These are phyloP conservation scores for Paramacrobiotus metropolitanus DNA, from an alignment of 1,140 invertebrate species.

Conservation along the genomic window DNA sequence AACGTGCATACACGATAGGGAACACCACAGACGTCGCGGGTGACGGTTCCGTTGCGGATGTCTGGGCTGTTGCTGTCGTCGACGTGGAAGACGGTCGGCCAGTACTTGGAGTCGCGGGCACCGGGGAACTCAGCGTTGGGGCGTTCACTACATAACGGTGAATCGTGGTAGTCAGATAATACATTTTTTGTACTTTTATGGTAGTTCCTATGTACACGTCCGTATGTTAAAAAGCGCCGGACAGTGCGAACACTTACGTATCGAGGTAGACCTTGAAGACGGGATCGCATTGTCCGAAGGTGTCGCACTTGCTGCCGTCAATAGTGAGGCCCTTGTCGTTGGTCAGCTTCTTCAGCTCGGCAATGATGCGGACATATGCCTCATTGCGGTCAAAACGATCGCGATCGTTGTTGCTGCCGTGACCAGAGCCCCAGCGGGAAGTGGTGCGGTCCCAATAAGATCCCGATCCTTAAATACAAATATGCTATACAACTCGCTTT, in stretches of 20 bases:
- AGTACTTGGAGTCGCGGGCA: background rate
- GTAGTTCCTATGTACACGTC: background rate
- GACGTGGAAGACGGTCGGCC: background rate
- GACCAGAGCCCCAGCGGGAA: background rate
- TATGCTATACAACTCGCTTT: background rate
- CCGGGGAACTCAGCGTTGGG: slow-evolving; percentile 5
- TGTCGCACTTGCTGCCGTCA: background rate
- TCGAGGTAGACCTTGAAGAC: background rate
- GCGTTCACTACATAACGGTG: background rate
- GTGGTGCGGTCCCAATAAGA: background rate
- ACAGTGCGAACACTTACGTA: background rate
- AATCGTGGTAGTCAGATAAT: background rate
- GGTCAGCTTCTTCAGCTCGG: slow-evolving; percentile 2
- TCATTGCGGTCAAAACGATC: background rate
- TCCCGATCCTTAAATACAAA: too few relatives aligned
- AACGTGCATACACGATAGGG: background rate
- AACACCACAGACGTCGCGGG: slow-evolving; percentile 1
- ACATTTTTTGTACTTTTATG: background rate
- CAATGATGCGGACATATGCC: background rate
- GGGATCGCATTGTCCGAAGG: background rate
- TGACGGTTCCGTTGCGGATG: background rate
- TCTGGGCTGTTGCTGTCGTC: slow-evolving; percentile 2
- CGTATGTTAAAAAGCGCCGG: too few relatives aligned
- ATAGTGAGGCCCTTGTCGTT: slow-evolving; percentile 1
- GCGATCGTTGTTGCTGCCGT: background rate